phyloP scores from a whole-genome alignment of 2,888 invertebrate species.

The Drepanosiphum platanoidis region DNA sequence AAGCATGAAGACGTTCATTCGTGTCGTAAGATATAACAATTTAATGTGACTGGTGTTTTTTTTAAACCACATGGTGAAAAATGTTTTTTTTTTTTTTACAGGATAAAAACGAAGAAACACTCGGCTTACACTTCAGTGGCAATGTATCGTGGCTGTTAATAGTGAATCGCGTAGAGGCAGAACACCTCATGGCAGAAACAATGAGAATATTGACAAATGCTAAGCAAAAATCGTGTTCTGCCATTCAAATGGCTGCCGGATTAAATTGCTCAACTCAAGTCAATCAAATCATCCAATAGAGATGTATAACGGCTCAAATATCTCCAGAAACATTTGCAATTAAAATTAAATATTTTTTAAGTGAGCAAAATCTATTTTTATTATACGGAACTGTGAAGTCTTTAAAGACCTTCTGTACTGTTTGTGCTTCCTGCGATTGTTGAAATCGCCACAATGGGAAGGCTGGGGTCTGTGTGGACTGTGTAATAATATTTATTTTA shows the following conservation, averaged over 20 bases:
- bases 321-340: background rate
- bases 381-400: no score
- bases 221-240: constrained; percentile 32
- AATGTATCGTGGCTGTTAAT: constrained; percentile 46
- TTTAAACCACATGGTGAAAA: no score
- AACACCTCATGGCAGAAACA: constrained; percentile 7
- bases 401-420: background rate
- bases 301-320: constrained; percentile 21
- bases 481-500: constrained; percentile 6
- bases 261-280: constrained; percentile 33
- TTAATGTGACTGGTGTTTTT: background rate
- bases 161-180: constrained; percentile 40
- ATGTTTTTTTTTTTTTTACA: background rate
- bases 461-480: background rate
- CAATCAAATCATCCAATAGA: constrained; percentile 8
- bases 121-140: constrained; percentile 29
- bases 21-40: background rate
- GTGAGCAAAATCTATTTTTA: constrained; percentile 1
- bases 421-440: background rate
- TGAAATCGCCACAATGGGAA: background rate
- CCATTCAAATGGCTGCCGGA: constrained; percentile 3
- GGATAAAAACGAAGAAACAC: constrained; percentile 45
- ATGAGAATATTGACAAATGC: constrained; percentile 34
- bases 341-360: constrained; percentile 13
- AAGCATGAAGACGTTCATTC: constrained; percentile 14